Evolutionary conservation across 2,797 vertebrate genomes (phyloP), one percentile per base, ranked within the genome.

Genomic region (Mycteria americana): DNA sequence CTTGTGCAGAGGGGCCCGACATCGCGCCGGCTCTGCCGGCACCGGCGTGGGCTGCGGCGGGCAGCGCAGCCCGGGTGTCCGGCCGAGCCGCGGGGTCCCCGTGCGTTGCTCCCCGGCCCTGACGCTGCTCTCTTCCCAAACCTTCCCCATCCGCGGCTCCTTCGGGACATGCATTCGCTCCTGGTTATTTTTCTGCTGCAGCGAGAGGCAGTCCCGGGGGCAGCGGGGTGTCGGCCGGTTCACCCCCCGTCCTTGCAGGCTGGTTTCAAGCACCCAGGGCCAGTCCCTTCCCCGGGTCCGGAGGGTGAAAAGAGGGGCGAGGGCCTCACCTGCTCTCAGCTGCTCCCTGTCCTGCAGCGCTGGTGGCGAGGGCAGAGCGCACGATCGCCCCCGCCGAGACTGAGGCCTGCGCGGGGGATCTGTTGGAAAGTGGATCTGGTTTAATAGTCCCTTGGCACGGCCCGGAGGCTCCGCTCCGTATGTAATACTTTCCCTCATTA

Each of bases 401-500:
- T 45, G 89, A 85, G 82, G 64, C 74, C 85, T 80, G 17, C 24
- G 67, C 4, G 3, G 19, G 39, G 19, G 6, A 45, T 82, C 69
- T 39, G 19, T 60, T 46, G 31, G 60, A 69, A 93, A 88, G 21
- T 6, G 59, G 11, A 28, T 77, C 80, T 54, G 8, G 18, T 76
- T 69, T 83, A 50, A 57, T 16, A 24, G 16, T 23, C 41, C 33
- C 35, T 69, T 65, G 85, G 63, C 69, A 48, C 6, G 7, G 28
- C 46, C 22, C 4, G 8, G 25, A 50, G 57, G 6, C 73, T 82
- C 39, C 3, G 2, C 41, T 89, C 56, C 3, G 5, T 43, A 5
- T 19, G 62, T 64, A 74, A 35, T 31, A 31, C 35, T 84, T 97
- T 60, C 85, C 89, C 75, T 96, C 78, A 70, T 85, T 94, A 92